Evolutionary conservation across 2,797 vertebrate genomes (phyloP), one percentile per base, ranked within the genome.

Genomic region (Lindbergichthys nudifrons): DNA sequence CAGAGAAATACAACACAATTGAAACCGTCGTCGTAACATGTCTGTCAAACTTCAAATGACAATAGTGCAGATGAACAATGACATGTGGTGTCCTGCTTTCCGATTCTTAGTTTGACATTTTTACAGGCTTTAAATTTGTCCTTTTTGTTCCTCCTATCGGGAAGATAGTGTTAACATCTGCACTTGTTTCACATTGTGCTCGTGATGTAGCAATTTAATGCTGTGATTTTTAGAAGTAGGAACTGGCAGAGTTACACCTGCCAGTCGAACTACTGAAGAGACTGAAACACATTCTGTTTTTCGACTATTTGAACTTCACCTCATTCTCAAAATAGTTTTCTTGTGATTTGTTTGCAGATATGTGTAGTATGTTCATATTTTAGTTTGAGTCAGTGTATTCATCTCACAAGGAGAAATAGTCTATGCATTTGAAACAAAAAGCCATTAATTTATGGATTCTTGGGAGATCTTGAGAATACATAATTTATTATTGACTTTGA

Each of bases 381-480:
- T 89, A 89, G 84, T 79, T 82, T 48, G 45, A 70, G 71, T 78
- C 60, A 69, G 47, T 82, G 81, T 82, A 60, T 87, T 80, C 41
- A 58, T 77, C 80, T 86, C 80, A 82, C 65, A 73, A 75, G 77
- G 79, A 87, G 50, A 81, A 61, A 61, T 61, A 78, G 75, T 80
- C 85, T 89, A 87, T 92, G 87, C 89, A 89, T 87, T 86, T 87
- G 81, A 89, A 36, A 36, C 32, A 75, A 67, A 74, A 90, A 92
- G 89, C 91, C 92, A 93, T 93, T 69, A 81, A 73, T 14, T 61
- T 85, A 63, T 78, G 62, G 66, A 85, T 86, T 84, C 76, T 84
- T 66, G 62, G 79, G 79, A 77, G 58, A 74, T 78, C 72, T 80
- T 72, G 74, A 86, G 80, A 86, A 81, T 81, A 72, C 80, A 83